phyloP scores from a whole-genome alignment of 1,140 invertebrate species.

The Drosophila jambulina region DNA sequence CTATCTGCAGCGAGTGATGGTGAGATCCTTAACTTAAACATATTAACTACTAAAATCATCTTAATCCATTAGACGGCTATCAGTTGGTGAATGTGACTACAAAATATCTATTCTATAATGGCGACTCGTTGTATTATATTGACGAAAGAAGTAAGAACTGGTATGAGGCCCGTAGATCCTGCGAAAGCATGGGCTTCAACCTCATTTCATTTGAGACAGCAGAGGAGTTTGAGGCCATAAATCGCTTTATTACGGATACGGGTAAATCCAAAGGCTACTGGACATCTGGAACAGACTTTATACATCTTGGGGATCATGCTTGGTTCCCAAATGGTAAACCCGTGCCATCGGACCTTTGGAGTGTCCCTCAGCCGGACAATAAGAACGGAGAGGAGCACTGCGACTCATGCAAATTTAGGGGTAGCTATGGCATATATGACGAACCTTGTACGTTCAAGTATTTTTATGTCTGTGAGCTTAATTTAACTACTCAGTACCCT shows the following conservation, averaged over 20 bases:
- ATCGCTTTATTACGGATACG: constrained; percentile 1
- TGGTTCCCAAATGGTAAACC: constrained; percentile 19
- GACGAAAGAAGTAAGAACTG: constrained; percentile 5
- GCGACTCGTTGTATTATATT: neutral
- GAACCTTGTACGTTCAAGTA: neutral
- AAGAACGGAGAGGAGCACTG: constrained; percentile 1
- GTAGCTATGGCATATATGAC: neutral
- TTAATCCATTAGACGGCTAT: neutral
- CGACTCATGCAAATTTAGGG: neutral
- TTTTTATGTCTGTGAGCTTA: neutral
- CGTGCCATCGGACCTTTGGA: constrained; percentile 10
- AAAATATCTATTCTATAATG: neutral
- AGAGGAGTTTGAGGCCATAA: neutral
- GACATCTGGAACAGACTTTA: constrained; percentile 29
- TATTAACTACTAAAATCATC: neutral
- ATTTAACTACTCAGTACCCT: neutral
- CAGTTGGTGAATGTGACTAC: neutral
- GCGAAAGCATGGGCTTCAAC: constrained; percentile 10
- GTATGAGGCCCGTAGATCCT: constrained; percentile 16
- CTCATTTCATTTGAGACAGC: constrained; percentile 17
- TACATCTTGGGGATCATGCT: neutral
- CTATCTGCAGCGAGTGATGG: neutral
- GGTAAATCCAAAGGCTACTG: constrained; percentile 4
- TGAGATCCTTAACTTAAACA: neutral
- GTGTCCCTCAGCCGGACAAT: constrained; percentile 14